Evolutionary conservation across 2,797 vertebrate species (phyloP).

Genomic region (Dermochelys coriacea): DNA sequence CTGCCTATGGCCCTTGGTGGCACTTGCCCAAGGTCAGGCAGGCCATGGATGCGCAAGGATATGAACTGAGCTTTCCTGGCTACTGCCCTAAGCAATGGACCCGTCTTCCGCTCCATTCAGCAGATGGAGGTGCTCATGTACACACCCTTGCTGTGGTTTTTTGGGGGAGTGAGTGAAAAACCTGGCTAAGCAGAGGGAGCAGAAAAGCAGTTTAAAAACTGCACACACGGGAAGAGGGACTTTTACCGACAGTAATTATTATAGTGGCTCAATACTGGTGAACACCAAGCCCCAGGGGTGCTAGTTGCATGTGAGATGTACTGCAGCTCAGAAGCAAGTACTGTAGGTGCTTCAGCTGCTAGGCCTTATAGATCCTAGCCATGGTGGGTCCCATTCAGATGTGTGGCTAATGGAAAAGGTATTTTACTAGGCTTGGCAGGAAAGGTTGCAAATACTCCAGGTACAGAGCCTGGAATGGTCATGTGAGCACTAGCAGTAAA

Average conservation of each 20-base stretch:
- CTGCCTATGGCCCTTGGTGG: neutral
- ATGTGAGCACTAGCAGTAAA: neutral
- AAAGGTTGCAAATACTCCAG: neutral
- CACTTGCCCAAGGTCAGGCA: neutral
- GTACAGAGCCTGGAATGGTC: neutral
- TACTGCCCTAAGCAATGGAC: neutral
- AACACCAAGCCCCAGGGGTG: no score
- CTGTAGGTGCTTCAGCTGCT: neutral
- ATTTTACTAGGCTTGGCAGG: neutral
- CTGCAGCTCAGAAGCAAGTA: no score
- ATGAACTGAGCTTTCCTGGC: no score
- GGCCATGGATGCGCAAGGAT: no score
- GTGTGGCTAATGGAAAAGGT: neutral
- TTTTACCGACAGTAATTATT: no score
- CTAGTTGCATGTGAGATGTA: no score
- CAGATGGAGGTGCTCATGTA: no score
- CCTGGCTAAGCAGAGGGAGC: neutral
- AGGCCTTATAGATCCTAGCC: neutral
- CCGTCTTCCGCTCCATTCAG: neutral
- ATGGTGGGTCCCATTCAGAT: neutral
- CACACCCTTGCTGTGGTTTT: neutral
- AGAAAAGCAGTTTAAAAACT: neutral
- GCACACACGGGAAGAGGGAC: no score
- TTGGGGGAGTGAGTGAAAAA: neutral
- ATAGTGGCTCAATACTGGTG: no score